Base-by-base conservation (phyloP, 2,113 vertebrate species). In the Australoheros scitulus region DNA sequence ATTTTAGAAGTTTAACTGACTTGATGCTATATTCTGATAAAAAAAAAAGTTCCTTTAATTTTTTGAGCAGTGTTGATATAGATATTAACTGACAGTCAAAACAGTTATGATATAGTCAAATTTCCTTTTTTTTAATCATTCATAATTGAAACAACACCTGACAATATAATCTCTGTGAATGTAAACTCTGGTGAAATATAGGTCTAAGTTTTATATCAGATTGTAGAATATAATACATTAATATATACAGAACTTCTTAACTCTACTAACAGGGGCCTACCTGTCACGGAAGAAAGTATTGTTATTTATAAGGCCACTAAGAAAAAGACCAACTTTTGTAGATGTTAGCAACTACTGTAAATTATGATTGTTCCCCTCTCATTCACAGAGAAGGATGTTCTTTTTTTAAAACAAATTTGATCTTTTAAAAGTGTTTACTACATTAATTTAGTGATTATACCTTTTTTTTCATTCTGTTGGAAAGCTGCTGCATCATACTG, bases 401-500 rank as follows among this genome's bases (percentile, higher is more conserved):
- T 65, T 43, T 65, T 65, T 18, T 65, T 68, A 26, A 11, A 47
- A 65, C 14, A 68, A 68, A 47, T 68, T 2, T 47, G 41, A 26
- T 68, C 22, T 47, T 47, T 68, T 68, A 47, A 47, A 22, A 26
- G 22, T 47, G 8, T 68, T 68, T 29, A 11, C 64, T 68, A 18
- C 50, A 41, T 29, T 50, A 68, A 68, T 68, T 68, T 26, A 68
- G 22, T 50, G 8, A 50, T 29, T 15, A 50, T 2, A 10, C 47
- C 18, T 11, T 34, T 7, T 75, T 85, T 70, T 22, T n/a, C 11
- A 22, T 32, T 70, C 47, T 56, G 26, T 79, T 18, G 36, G 22
- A 75, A 61, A 76, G 68, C 47, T 26, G 43, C 38, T 81, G 81
- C 56, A 75, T 87, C 64, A 61, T 52, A 79, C 32, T 70, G 55